Evolutionary conservation across 2,888 invertebrate genomes (phyloP).

Genomic region (Dexiosoma caninum): DNA sequence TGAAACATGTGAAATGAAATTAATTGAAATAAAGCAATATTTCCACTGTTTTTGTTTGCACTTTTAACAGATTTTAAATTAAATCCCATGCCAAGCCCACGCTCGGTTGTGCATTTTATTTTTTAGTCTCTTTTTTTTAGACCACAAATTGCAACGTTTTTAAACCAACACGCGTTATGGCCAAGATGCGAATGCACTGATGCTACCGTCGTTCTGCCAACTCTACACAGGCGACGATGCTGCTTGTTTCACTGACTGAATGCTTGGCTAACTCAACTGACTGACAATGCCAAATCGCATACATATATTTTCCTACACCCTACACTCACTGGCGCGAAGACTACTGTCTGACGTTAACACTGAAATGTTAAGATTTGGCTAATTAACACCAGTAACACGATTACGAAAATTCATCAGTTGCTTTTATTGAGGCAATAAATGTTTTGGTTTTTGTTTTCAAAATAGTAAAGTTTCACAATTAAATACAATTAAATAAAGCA

Average conservation of each 20-base stretch:
- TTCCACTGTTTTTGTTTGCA: not conserved
- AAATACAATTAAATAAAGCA: no score
- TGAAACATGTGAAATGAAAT: not conserved
- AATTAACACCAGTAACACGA: not conserved
- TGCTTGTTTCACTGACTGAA: constrained; percentile 24
- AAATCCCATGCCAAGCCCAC: not conserved
- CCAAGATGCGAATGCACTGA: constrained; percentile 46
- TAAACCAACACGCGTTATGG: constrained; percentile 39
- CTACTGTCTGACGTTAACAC: not conserved
- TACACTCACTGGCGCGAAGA: not conserved
- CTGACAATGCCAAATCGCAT: constrained; percentile 13
- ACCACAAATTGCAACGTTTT: constrained; percentile 11
- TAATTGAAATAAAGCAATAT: not conserved
- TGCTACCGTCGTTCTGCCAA: constrained; percentile 18
- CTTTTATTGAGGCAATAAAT: no score
- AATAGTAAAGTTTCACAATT: no score
- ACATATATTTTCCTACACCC: not conserved
- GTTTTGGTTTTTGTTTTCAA: no score
- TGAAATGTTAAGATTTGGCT: not conserved
- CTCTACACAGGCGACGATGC: constrained; percentile 39
- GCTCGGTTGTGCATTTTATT: not conserved
- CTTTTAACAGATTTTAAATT: not conserved
- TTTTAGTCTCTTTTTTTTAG: not conserved
- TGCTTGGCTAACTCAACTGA: not conserved
- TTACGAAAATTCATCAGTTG: not conserved